Conservation (phyloP, 2,797 vertebrate genomes). For the Morelia viridis region DNA sequence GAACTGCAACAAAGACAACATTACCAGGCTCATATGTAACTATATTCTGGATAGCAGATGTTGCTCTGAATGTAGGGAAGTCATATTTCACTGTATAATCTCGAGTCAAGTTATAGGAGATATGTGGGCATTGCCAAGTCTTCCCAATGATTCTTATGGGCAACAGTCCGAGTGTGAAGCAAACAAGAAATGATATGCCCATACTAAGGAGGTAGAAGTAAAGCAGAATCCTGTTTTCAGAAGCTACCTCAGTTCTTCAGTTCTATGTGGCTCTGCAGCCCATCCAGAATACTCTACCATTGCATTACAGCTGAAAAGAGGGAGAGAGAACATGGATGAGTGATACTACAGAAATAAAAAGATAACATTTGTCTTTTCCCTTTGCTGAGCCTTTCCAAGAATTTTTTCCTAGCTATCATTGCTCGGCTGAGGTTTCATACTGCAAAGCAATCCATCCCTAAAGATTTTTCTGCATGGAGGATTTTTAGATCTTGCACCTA, state of each 20-base stretch:
- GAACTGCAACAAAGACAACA: constrained; percentile 82
- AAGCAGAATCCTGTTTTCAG: not conserved
- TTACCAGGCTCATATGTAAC: constrained; percentile 71
- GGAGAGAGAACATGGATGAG: not conserved
- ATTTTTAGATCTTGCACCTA: not conserved
- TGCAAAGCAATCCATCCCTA: not conserved
- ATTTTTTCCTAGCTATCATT: not conserved
- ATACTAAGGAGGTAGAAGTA: constrained; percentile 32
- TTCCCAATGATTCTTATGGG: fast-evolving
- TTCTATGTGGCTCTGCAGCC: fast-evolving
- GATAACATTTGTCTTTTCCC: not conserved
- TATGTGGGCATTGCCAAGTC: constrained; percentile 75
- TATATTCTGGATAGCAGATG: constrained; percentile 82
- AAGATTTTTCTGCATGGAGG: not conserved
- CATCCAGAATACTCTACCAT: not conserved
- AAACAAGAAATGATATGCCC: fast-evolving
- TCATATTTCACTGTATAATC: constrained; percentile 84
- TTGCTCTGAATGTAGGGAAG: constrained; percentile 79
- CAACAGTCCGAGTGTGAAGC: not conserved
- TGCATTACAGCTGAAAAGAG: constrained; percentile 24
- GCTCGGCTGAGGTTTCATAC: not conserved
- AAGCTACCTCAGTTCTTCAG: not conserved
- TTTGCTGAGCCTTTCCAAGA: not conserved
- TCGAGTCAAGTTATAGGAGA: constrained; percentile 69
- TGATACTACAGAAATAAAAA: not conserved